A percentile compares a stretch with the other conserved stretches of the same genome.
These are phyloP conservation scores for Panthera leo DNA, from an alignment of 2,113 vertebrate species.

Conservation along the genomic window DNA sequence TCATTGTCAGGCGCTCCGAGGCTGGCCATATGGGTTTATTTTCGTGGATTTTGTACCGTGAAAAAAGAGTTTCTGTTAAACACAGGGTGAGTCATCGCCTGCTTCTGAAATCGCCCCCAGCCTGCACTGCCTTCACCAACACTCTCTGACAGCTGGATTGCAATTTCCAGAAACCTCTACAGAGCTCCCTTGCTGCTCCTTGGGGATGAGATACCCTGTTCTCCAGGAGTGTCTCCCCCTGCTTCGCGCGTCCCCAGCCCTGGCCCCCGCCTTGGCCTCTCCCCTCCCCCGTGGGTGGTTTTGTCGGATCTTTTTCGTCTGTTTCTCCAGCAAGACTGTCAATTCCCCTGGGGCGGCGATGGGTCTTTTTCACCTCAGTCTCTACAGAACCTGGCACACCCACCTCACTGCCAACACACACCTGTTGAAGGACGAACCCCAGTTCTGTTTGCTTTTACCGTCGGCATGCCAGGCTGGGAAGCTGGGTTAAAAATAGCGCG, in stretches of 20 bases:
- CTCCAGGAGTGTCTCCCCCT: neutral
- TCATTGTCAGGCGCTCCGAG: neutral
- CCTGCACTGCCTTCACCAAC: neutral
- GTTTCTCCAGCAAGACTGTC: accelerated
- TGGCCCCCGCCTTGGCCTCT: neutral
- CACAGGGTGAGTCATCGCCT: neutral
- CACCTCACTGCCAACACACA: accelerated
- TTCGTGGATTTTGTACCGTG: neutral
- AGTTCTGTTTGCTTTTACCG: accelerated
- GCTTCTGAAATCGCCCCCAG: neutral
- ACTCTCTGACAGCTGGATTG: neutral
- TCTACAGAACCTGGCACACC: neutral
- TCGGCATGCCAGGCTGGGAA: neutral
- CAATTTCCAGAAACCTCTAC: neutral
- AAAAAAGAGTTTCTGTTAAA: neutral
- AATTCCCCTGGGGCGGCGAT: neutral
- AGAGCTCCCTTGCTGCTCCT: neutral
- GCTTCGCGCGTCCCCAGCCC: neutral
- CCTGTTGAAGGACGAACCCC: neutral
- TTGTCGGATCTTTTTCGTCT: accelerated
- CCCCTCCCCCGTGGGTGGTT: accelerated
- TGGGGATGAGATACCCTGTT: neutral
- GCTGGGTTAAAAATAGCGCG: neutral
- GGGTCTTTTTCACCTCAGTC: neutral
- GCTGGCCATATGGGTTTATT: slow-evolving; percentile 6